Percentiles rank a stretch among this genome's conserved stretches.
phyloP scores from a whole-genome alignment of 2,113 vertebrate species.

The Hyaena hyaena region DNA sequence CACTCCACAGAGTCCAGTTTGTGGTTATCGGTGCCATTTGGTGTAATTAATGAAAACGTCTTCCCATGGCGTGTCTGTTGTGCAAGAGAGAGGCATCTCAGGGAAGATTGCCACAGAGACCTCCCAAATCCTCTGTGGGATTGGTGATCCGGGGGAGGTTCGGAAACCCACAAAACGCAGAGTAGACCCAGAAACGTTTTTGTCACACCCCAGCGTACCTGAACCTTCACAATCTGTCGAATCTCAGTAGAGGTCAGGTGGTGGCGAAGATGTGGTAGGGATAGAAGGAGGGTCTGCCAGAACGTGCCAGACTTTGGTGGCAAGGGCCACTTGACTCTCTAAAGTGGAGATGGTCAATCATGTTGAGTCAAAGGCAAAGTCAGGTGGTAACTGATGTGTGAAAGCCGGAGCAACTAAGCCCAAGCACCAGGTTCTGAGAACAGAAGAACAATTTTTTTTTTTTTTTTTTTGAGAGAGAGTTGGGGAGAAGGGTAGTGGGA shows the following conservation, averaged over 20 bases:
- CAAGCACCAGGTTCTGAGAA: not conserved
- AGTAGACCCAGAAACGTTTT: not conserved
- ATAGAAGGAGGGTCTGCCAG: not conserved
- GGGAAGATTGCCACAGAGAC: not conserved
- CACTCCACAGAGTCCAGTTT: conserved; percentile 21
- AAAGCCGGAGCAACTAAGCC: not conserved
- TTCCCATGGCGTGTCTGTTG: not conserved
- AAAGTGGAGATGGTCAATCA: not conserved
- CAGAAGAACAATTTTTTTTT: not conserved
- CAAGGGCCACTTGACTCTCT: not conserved
- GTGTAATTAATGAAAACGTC: not conserved
- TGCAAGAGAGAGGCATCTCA: not conserved
- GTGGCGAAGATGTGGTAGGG: no score
- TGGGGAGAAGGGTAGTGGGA: no score
- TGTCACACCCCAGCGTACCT: not conserved
- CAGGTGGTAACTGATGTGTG: not conserved
- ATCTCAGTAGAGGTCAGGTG: not conserved
- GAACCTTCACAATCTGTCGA: not conserved
- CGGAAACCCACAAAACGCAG: not conserved
- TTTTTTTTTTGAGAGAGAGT: no score
- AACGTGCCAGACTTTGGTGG: not conserved
- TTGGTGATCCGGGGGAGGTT: not conserved
- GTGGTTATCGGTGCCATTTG: not conserved
- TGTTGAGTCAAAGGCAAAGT: not conserved
- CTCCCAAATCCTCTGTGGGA: not conserved